Evolutionary conservation across 2,888 invertebrate species (phyloP), one percentile per base, ranked within the genome.

Genomic region (Ochropleura plecta): DNA sequence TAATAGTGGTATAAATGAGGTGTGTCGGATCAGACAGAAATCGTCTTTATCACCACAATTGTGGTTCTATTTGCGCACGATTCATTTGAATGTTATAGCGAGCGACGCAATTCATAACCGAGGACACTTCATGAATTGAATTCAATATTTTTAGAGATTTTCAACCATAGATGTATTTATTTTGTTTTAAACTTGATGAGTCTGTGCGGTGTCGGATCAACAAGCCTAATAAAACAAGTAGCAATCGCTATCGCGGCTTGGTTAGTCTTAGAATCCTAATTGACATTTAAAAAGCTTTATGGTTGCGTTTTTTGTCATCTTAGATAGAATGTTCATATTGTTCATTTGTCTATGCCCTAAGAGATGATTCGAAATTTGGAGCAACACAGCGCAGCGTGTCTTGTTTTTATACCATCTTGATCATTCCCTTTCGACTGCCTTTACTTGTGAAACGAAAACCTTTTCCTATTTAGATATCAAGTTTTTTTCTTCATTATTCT

Each of bases 11-110:
- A 30, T 30, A 30, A 78, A 93, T 91, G 92, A 92, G 91, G 88
- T 88, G 87, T 85, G 88, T 90, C 91, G 90, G 93, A 92, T 93
- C 87, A 87, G 86, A 87, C 85, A 88, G 88, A 89, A 89, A 89
- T 90, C 86, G 86, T 88, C 86, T 91, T 88, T 90, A 86, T 85
- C 85, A 81, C 86, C 78, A 85, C 87, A 88, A 88, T 90, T 89
- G 89, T 89, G 88, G 83, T 87, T 86, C 84, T 86, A 87, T 90
- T 86, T 88, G 86, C 85, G 84, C 86, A 85, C 82, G 85, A 90
- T 90, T 89, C 89, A 90, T 88, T 88, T 85, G 87, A 90, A 89
- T 89, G 78, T 78, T 74, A 84, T 86, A 83, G 81, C 85, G 81
- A 90, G 82, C 83, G 79, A 78, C 74, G 78, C 82, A 84, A 88